Conservation (phyloP, 2,888 invertebrate species). For the Pseudococcus jackbeardsleyi region DNA sequence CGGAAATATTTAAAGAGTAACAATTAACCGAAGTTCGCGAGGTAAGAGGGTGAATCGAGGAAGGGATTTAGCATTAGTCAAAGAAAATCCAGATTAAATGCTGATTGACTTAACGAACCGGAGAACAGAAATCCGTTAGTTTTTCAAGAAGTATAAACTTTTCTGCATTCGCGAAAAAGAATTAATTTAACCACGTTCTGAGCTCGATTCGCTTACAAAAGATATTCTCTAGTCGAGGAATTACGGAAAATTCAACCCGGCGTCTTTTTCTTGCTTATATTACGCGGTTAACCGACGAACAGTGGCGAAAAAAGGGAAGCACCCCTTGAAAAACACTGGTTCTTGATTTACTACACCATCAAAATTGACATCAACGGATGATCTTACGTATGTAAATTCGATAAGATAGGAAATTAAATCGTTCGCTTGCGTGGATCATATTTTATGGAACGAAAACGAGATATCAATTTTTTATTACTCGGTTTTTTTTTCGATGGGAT, state of each 20-base stretch:
- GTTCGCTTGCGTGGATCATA: neutral
- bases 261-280: neutral
- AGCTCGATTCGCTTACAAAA: neutral
- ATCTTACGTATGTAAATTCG: conserved; percentile 43
- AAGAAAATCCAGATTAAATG: conserved; percentile 33
- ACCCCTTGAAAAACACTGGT: neutral
- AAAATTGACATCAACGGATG: neutral
- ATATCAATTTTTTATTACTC: conserved; percentile 15
- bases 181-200: conserved; percentile 25
- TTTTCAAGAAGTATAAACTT: conserved; percentile 21
- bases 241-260: neutral
- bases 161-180: conserved; percentile 22
- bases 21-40: conserved; percentile 7
- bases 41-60: neutral
- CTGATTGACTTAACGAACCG: conserved; percentile 52
- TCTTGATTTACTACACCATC: neutral
- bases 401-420: conserved; percentile 50
- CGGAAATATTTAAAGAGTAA: conserved; percentile 39
- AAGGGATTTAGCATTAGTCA: conserved; percentile 12
- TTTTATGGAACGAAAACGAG: neutral
- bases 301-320: neutral
- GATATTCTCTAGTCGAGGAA: neutral
- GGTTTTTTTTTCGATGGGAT: neutral
- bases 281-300: neutral
- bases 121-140: conserved; percentile 22